These are phyloP conservation scores for Myrmophylax atrothorax DNA, from an alignment of 2,113 vertebrate species.

Conservation along the genomic window DNA sequence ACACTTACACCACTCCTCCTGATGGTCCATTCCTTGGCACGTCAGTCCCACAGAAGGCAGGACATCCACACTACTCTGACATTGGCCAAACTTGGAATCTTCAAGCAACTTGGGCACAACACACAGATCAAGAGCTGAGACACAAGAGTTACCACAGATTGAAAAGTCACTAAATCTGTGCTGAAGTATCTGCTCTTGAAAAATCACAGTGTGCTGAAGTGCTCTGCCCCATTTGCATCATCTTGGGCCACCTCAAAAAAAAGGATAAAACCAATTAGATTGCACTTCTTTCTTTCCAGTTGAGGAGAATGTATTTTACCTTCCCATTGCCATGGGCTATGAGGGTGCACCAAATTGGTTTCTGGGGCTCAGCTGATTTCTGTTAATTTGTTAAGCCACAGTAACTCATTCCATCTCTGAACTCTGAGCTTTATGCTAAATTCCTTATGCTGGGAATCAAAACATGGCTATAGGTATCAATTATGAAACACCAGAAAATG, in stretches of 20 bases:
- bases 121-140: neutral
- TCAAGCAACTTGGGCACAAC: neutral
- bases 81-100: neutral
- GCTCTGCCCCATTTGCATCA: neutral
- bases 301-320: neutral
- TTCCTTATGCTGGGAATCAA: neutral
- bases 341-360: neutral
- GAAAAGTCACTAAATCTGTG: neutral
- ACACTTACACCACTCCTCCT: neutral
- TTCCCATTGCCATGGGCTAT: neutral
- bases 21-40: neutral
- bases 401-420: neutral
- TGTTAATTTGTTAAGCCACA: conserved; percentile 4
- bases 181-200: neutral
- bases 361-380: neutral
- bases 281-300: neutral
- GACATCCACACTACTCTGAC: neutral
- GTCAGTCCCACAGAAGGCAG: neutral
- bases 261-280: neutral
- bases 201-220: neutral
- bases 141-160: rapidly evolving
- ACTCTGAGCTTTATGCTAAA: neutral
- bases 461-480: neutral
- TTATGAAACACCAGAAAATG: neutral
- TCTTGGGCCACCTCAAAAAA: neutral